Evolutionary conservation across 2,113 vertebrate genomes (phyloP).

Genomic region (Hirundichthys speculiger): DNA sequence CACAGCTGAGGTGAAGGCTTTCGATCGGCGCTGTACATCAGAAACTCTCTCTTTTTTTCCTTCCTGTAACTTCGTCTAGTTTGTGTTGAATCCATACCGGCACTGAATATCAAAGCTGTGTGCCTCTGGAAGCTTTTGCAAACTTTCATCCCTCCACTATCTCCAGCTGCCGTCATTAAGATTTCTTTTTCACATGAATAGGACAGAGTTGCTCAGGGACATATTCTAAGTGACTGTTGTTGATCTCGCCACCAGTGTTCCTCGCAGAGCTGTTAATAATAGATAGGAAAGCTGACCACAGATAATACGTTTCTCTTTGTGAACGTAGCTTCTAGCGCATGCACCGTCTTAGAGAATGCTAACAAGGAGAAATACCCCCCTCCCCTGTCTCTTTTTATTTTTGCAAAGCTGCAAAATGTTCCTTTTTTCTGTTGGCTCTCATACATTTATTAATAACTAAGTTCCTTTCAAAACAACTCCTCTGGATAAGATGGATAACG

Average conservation of each 20-base stretch:
- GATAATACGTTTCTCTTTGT: slow-evolving; percentile 67
- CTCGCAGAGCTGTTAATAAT: slow-evolving; percentile 73
- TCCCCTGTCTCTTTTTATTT: slow-evolving; percentile 32
- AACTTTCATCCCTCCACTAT: slow-evolving; percentile 62
- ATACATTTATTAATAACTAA: slow-evolving; percentile 79
- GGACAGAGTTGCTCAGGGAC: slow-evolving; percentile 56
- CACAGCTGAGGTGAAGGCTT: too few relatives aligned
- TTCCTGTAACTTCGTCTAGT: slow-evolving; percentile 40
- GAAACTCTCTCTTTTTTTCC: slow-evolving; percentile 12
- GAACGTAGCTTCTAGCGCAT: slow-evolving; percentile 62
- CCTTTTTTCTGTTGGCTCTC: slow-evolving; percentile 70
- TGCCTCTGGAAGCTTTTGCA: slow-evolving; percentile 50
- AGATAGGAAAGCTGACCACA: slow-evolving; percentile 73
- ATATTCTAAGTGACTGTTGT: slow-evolving; percentile 73
- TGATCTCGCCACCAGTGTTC: slow-evolving; percentile 71
- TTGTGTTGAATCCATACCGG: slow-evolving; percentile 46
- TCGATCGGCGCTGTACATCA: slow-evolving; percentile 44
- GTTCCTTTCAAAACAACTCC: slow-evolving; percentile 77
- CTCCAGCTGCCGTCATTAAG: slow-evolving; percentile 62
- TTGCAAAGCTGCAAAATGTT: slow-evolving; percentile 69
- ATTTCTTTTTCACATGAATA: slow-evolving; percentile 67
- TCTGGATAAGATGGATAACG: slow-evolving; percentile 76
- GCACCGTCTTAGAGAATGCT: slow-evolving; percentile 54
- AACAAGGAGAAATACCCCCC: slow-evolving; percentile 49
- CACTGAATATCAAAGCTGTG: slow-evolving; percentile 58